Base-by-base conservation (phyloP, 1,140 invertebrate genomes). In the Littorina saxatilis region DNA sequence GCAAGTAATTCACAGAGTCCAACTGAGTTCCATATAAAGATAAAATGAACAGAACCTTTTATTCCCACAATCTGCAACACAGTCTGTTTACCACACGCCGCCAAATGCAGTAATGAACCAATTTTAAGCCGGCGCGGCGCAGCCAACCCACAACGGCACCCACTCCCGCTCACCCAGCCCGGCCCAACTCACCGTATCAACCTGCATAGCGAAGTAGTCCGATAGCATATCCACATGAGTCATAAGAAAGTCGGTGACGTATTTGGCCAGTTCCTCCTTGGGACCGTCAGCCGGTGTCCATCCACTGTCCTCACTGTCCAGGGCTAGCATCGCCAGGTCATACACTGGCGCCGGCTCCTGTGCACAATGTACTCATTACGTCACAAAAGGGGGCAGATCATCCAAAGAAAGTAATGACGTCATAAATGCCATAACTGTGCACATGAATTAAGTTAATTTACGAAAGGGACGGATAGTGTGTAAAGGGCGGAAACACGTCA, bases 191-290 rank as follows among this genome's bases (percentile, higher is more conserved):
- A 91, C 91, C 52, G 94, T 90, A 87, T 95, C 95, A 70, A 99
- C 96, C 87, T 96, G 95, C 4, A 99, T 91, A 0, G 96, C 96
- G 92, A 99, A 99, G 92, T 99, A 99, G 90, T 99, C 97, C 27
- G 95, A 93, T 58, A 99, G 92, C 95, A 99, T 97, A 35, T 95
- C 94, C 1, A 95, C 92, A 89, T 97, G 97, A 73, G 94, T 94
- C 0, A 94, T 89, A 0, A 99, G 90, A 27, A 98, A 93, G 75
- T 95, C 92, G 7, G 94, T 93, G 68, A 96, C 95, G 86, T 95
- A 95, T 32, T 93, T 76, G 0, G 96, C 95, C 79, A 98, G 91
- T 70, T 96, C 95, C 63, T 94, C 92, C 92, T 97, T 96, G 9
- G 94, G 94, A 11, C 96, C 96, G 92, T 96, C 95, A 72, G 93